A percentile compares a stretch with the other conserved stretches of the same genome.
These are phyloP conservation scores for Clitarchus hookeri DNA, from an alignment of 2,888 invertebrate genomes.

Conservation along the genomic window DNA sequence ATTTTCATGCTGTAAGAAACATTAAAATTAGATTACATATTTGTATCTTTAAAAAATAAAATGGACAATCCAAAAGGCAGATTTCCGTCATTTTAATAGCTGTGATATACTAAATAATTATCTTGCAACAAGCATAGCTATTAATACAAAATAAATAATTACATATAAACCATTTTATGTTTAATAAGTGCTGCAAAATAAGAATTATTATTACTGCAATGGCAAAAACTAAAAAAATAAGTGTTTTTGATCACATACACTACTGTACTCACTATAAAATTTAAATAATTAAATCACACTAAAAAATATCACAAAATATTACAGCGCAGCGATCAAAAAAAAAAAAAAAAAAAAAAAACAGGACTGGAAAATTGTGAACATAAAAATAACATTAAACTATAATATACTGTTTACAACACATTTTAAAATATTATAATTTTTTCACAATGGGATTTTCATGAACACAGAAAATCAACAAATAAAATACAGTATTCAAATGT, in stretches of 20 bases:
- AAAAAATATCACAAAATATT: conserved; percentile 14
- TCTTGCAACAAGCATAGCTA: neutral
- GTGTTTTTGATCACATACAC: neutral
- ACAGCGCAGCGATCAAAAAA: neutral
- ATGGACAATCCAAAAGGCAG: neutral
- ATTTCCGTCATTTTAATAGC: no score
- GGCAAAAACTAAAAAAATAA: no score
- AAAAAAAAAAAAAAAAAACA: no score
- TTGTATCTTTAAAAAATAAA: neutral
- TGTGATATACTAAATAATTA: neutral
- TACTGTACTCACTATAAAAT: neutral
- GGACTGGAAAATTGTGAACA: neutral
- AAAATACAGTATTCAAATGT: neutral
- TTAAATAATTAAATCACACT: neutral
- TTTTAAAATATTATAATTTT: neutral
- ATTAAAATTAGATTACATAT: neutral
- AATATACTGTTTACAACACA: neutral
- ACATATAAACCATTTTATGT: neutral
- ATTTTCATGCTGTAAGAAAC: neutral
- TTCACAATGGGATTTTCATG: neutral
- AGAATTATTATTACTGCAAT: neutral
- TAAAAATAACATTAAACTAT: neutral
- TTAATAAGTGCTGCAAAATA: neutral
- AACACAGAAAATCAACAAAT: neutral
- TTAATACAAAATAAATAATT: neutral